Percentiles rank a stretch among this genome's conserved stretches.
Evolutionary conservation across 2,797 vertebrate species (phyloP).

Genomic region (Apogon hyalosoma): DNA sequence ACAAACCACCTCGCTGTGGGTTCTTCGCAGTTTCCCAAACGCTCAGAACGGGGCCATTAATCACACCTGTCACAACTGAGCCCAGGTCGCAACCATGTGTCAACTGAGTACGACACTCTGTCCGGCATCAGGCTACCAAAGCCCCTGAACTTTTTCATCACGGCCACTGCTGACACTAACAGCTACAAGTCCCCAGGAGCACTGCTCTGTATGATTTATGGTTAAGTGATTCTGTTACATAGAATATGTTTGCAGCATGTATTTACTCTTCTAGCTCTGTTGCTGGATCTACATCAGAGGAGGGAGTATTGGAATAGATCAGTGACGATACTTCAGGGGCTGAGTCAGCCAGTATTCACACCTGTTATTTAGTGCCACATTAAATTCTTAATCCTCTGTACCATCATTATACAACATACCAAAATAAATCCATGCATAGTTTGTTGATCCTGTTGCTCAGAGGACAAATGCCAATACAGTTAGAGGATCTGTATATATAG

Average conservation of each 20-base stretch:
- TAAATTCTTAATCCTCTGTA: conserved; percentile 73
- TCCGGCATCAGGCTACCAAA: conserved; percentile 55
- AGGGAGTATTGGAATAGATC: conserved; percentile 64
- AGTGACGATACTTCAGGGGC: conserved; percentile 55
- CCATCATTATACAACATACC: conserved; percentile 77
- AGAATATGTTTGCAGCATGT: conserved; percentile 78
- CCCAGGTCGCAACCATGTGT: conserved; percentile 68
- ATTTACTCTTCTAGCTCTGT: conserved; percentile 73
- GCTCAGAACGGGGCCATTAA: conserved; percentile 46
- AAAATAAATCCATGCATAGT: conserved; percentile 70
- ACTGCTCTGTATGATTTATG: conserved; percentile 68
- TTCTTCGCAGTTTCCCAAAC: conserved; percentile 44
- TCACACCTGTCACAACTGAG: conserved; percentile 65
- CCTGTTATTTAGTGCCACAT: conserved; percentile 80
- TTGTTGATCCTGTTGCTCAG: conserved; percentile 54
- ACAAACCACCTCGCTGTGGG: conserved; percentile 36
- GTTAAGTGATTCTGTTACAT: conserved; percentile 69
- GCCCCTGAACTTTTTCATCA: conserved; percentile 66
- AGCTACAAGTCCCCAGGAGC: conserved; percentile 55
- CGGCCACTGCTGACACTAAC: conserved; percentile 60
- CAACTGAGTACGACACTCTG: conserved; percentile 55
- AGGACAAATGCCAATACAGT: conserved; percentile 66
- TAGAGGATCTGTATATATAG: conserved; percentile 14
- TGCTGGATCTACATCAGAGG: conserved; percentile 78
- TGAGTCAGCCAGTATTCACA: conserved; percentile 75